phyloP scores from a whole-genome alignment of 2,888 invertebrate species.

The Onthophagus sagittarius region DNA sequence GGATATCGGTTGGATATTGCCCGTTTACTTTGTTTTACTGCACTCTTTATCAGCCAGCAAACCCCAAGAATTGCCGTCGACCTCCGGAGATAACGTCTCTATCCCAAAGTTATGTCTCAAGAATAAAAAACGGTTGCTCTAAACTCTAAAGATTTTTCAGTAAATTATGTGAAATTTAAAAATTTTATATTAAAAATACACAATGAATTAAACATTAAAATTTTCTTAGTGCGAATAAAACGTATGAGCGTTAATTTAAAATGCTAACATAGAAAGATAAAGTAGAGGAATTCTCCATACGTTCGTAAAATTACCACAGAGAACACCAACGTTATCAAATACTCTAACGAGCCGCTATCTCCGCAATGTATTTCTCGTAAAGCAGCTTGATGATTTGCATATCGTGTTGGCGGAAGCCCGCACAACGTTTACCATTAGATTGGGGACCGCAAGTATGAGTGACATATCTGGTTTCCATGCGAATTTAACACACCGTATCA shows the following conservation, averaged over 20 bases:
- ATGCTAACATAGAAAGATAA: not conserved
- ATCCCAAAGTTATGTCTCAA: not conserved
- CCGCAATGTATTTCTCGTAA: not conserved
- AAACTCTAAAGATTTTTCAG: no score
- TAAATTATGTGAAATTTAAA: no score
- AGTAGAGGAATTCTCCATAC: not conserved
- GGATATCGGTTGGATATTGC: conserved; percentile 6
- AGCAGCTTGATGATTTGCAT: not conserved
- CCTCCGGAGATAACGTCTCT: not conserved
- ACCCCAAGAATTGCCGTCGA: not conserved
- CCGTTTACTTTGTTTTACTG: conserved; percentile 5
- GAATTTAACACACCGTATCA: not conserved
- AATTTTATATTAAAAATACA: no score
- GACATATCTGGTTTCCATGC: not conserved
- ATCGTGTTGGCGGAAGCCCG: not conserved
- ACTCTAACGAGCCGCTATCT: not conserved
- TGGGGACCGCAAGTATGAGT: not conserved
- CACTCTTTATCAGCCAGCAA: not conserved
- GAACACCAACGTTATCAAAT: not conserved
- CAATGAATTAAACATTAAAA: no score
- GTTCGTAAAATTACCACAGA: not conserved
- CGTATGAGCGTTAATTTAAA: not conserved
- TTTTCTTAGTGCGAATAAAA: no score
- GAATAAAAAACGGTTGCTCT: not conserved
- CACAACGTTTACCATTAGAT: not conserved